Evolutionary conservation across 2,888 invertebrate species (phyloP).

Genomic region (Biston betularia): DNA sequence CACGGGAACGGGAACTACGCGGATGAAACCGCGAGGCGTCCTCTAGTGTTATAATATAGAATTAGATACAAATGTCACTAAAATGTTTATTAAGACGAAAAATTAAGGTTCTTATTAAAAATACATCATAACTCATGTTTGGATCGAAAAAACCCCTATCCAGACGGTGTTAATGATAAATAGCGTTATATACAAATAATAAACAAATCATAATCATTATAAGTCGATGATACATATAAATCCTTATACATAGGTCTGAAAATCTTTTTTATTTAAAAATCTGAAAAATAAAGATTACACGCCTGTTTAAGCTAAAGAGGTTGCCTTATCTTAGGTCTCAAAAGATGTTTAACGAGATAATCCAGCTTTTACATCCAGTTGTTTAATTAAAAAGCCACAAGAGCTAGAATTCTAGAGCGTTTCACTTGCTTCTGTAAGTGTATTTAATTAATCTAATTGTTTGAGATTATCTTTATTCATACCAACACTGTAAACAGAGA

Average conservation of each 20-base stretch:
- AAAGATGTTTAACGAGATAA: conserved; percentile 10
- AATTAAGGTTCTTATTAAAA: too few relatives aligned
- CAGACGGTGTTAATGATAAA: too few relatives aligned
- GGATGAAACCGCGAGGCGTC: too few relatives aligned
- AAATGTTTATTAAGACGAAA: too few relatives aligned
- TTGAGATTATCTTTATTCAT: not conserved
- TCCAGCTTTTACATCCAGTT: conserved; percentile 6
- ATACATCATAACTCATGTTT: not conserved
- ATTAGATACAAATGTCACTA: too few relatives aligned
- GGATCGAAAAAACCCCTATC: not conserved
- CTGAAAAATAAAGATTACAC: not conserved
- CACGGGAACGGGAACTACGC: too few relatives aligned
- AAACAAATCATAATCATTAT: too few relatives aligned
- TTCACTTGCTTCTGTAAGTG: not conserved
- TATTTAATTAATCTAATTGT: conserved; percentile 1
- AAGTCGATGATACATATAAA: too few relatives aligned
- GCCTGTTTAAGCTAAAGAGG: not conserved
- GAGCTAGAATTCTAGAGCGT: not conserved
- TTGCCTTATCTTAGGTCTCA: conserved; percentile 10
- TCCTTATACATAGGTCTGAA: too few relatives aligned
- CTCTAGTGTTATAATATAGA: too few relatives aligned
- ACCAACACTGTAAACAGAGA: not conserved
- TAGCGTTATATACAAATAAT: too few relatives aligned
- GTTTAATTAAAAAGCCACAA: conserved; percentile 15
- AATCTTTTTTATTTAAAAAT: not conserved